Evolutionary conservation across 1,140 invertebrate genomes (phyloP).

Genomic region (Lepidostoma basale): DNA sequence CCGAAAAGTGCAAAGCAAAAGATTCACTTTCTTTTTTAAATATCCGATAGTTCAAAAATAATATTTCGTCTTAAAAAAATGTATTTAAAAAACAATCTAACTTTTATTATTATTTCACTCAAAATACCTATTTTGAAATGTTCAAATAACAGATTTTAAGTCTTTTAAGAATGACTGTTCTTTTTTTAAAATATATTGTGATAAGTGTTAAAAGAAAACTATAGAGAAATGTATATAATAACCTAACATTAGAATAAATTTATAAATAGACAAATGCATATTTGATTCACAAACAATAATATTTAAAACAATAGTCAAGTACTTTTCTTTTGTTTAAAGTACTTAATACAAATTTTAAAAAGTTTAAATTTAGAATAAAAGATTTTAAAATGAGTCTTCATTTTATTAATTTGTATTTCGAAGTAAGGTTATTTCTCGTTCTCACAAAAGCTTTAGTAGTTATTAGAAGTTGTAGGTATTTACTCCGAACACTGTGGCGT

Average conservation of each 20-base stretch:
- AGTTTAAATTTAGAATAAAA: not conserved
- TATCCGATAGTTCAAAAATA: not conserved
- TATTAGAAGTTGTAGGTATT: too few species aligned
- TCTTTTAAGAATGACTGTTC: too few species aligned
- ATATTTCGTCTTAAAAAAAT: not conserved
- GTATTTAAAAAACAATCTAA: not conserved
- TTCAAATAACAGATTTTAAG: too few species aligned
- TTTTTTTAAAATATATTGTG: too few species aligned
- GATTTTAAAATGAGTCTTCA: conserved; percentile 14
- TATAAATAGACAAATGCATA: not conserved
- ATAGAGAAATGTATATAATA: too few species aligned
- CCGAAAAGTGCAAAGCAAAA: not conserved
- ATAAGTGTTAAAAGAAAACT: too few species aligned
- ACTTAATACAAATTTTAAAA: not conserved
- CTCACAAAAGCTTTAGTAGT: conserved; percentile 27
- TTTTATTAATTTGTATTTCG: too few species aligned
- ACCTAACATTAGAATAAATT: not conserved
- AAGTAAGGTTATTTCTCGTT: too few species aligned
- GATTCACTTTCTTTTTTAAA: not conserved
- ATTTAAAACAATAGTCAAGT: not conserved
- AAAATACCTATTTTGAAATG: too few species aligned
- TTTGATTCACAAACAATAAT: not conserved
- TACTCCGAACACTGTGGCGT: too few species aligned
- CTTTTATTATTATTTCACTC: too few species aligned
- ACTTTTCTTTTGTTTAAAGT: not conserved